Conservation (phyloP, 2,888 invertebrate species). For the Lobophora halterata region DNA sequence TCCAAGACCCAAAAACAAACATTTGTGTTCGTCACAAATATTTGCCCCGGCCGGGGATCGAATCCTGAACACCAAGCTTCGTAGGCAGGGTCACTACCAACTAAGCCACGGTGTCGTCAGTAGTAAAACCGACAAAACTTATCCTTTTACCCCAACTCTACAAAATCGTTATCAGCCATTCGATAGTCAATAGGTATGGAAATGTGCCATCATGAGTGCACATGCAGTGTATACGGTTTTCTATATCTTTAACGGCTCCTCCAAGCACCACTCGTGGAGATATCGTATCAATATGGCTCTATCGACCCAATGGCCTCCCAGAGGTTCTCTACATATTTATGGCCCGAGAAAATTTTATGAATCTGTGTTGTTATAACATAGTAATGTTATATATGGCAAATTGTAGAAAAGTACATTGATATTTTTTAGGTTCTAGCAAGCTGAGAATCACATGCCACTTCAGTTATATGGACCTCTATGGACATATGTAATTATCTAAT, state of each 20-base stretch:
- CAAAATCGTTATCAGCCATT: slow-evolving; percentile 33
- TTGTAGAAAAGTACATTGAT: too few species aligned
- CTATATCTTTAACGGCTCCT: slow-evolving; percentile 58
- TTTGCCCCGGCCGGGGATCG: too few species aligned
- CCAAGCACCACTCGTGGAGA: slow-evolving; percentile 48
- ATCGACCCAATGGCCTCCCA: slow-evolving; percentile 37
- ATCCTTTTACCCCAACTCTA: slow-evolving; percentile 22
- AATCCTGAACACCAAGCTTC: too few species aligned
- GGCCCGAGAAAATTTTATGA: slow-evolving; percentile 12
- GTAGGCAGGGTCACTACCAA: too few species aligned
- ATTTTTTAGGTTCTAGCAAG: too few species aligned
- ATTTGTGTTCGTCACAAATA: too few species aligned
- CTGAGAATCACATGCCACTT: too few species aligned
- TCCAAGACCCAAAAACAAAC: neutral
- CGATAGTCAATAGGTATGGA: slow-evolving; percentile 56
- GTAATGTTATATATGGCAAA: too few species aligned
- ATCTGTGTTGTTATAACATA: slow-evolving; percentile 9
- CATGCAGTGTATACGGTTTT: slow-evolving; percentile 52
- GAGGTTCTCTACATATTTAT: slow-evolving; percentile 23
- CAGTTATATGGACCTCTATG: too few species aligned
- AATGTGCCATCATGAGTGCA: slow-evolving; percentile 55
- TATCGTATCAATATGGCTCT: slow-evolving; percentile 58
- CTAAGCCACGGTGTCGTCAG: too few species aligned
- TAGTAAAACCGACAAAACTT: neutral
- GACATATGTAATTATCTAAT: too few species aligned